Conservation (phyloP, 2,113 vertebrate genomes). For the Anguilla japonica region DNA sequence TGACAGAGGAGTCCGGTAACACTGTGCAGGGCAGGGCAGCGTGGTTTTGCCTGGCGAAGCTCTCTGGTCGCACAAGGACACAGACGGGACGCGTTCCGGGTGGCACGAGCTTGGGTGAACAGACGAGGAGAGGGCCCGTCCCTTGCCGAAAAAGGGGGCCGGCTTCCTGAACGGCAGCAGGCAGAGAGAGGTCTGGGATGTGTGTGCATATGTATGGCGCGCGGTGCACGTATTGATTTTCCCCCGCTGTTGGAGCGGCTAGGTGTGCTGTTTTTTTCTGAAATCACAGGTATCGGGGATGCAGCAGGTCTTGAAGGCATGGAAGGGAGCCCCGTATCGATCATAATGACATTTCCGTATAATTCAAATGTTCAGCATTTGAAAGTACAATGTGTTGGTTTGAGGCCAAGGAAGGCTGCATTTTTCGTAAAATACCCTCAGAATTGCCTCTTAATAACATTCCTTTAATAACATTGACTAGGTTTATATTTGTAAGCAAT, state of each 20-base stretch:
- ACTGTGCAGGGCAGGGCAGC: background rate
- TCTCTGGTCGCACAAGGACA: background rate
- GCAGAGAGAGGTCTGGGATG: background rate
- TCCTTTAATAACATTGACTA: background rate
- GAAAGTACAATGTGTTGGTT: background rate
- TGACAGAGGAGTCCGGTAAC: background rate
- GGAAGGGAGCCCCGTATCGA: background rate
- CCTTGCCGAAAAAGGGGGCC: too few species aligned
- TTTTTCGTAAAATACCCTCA: background rate
- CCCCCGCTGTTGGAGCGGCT: too few species aligned
- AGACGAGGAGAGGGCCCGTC: too few species aligned
- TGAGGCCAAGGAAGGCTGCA: background rate
- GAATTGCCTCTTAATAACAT: background rate
- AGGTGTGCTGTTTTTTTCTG: background rate
- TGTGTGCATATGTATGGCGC: background rate
- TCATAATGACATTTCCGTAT: background rate
- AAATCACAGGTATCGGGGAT: background rate
- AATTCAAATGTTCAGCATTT: background rate
- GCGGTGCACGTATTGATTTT: background rate
- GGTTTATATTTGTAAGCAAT: background rate
- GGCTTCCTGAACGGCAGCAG: background rate
- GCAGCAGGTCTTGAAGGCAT: background rate
- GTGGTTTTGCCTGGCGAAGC: background rate
- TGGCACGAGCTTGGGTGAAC: too few species aligned
- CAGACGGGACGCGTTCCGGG: too few species aligned